These are phyloP conservation scores for Microdon myrmicae DNA, from an alignment of 2,888 invertebrate genomes.

Conservation along the genomic window DNA sequence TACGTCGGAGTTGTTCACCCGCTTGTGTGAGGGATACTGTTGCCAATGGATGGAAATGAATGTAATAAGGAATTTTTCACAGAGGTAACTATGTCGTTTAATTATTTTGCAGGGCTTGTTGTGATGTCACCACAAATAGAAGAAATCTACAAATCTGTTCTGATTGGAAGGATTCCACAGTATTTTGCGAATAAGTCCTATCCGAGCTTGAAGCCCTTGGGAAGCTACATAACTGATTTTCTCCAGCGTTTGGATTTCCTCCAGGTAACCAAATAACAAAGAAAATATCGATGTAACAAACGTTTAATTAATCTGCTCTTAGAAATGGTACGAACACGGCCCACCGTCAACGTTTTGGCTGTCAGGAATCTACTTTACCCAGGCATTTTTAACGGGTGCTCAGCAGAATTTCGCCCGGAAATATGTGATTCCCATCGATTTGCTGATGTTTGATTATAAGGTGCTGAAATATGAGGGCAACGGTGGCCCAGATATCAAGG, in stretches of 20 bases:
- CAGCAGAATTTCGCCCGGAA: slow-evolving; percentile 94
- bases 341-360: slow-evolving; percentile 89
- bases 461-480: slow-evolving; percentile 65
- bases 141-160: slow-evolving; percentile 83
- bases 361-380: slow-evolving; percentile 94
- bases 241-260: slow-evolving; percentile 84
- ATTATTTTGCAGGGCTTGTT: slow-evolving; percentile 75
- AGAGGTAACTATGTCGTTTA: no score
- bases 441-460: slow-evolving; percentile 83
- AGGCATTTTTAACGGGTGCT: slow-evolving; percentile 93
- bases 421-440: slow-evolving; percentile 91
- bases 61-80: no score
- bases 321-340: slow-evolving; percentile 81
- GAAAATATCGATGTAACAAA: slow-evolving; percentile 42
- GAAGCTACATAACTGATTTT: slow-evolving; percentile 87
- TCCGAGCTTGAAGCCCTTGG: slow-evolving; percentile 90
- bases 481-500: slow-evolving; percentile 23
- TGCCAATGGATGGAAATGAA: no score
- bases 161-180: slow-evolving; percentile 83
- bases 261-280: slow-evolving; percentile 70
- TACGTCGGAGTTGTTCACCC: no score
- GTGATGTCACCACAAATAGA: slow-evolving; percentile 88
- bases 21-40: no score
- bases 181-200: slow-evolving; percentile 89
- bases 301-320: not conserved